Percentiles rank a stretch among this genome's conserved stretches.
Evolutionary conservation across 1,140 invertebrate genomes (phyloP).

Genomic region (Daktulosphaira vitifoliae): DNA sequence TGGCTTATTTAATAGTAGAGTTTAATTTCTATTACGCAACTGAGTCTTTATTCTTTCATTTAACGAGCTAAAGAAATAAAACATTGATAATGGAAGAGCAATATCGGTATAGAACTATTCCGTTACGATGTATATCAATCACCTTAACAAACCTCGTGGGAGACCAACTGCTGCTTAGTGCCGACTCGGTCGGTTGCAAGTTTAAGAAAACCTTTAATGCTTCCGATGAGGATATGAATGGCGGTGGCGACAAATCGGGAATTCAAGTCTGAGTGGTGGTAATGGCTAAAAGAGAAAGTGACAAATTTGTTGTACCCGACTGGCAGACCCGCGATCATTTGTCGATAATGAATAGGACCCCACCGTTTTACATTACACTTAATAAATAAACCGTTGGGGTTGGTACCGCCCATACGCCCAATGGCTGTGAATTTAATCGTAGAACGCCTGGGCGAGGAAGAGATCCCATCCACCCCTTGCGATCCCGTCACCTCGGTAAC

Average conservation of each 20-base stretch:
- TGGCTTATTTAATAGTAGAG: too few relatives aligned
- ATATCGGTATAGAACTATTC: constrained; percentile 3
- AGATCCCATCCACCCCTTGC: not conserved
- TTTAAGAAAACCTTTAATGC: not conserved
- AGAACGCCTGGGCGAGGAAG: not conserved
- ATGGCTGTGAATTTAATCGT: constrained; percentile 10
- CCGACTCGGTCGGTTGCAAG: too few relatives aligned
- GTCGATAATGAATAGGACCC: constrained; percentile 32
- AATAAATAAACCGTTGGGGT: constrained; percentile 25
- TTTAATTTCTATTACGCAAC: too few relatives aligned
- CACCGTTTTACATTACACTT: constrained; percentile 26
- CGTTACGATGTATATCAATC: constrained; percentile 10
- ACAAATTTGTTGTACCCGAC: constrained; percentile 17
- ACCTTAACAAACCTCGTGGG: not conserved
- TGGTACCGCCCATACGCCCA: constrained; percentile 26
- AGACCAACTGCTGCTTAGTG: not conserved
- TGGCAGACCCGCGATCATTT: constrained; percentile 25
- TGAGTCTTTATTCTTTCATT: too few relatives aligned
- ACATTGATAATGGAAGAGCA: too few relatives aligned
- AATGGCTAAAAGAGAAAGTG: not conserved
- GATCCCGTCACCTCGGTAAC: constrained; percentile 23
- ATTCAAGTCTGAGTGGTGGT: not conserved
- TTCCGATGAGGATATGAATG: not conserved
- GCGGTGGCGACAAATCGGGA: not conserved
- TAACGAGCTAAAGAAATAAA: too few relatives aligned